phyloP scores from a whole-genome alignment of 2,888 invertebrate genomes.

The Ornithoptera alexandrae region DNA sequence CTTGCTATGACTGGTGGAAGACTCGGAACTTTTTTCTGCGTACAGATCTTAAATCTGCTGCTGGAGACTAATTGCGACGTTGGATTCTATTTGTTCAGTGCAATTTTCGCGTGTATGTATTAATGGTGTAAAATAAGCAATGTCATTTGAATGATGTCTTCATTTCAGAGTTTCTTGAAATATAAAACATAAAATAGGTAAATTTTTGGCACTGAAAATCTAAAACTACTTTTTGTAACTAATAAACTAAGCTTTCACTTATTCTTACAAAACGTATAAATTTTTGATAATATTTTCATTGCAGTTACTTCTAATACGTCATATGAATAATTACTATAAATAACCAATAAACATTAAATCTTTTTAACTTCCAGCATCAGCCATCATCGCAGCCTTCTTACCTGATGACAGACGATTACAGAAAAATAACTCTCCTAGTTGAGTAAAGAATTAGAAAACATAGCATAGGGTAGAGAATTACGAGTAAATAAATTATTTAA shows the following conservation, averaged over 20 bases:
- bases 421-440: background rate
- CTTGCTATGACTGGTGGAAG: constrained; percentile 78
- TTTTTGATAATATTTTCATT: too few relatives aligned
- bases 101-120: constrained; percentile 64
- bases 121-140: background rate
- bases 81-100: constrained; percentile 79
- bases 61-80: constrained; percentile 79
- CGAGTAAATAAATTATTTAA: too few relatives aligned
- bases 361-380: constrained; percentile 44
- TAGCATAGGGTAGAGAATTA: too few relatives aligned
- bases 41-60: constrained; percentile 80
- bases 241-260: too few relatives aligned
- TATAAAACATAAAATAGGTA: too few relatives aligned
- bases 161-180: too few relatives aligned
- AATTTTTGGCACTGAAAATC: too few relatives aligned
- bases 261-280: too few relatives aligned
- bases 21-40: constrained; percentile 79
- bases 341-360: background rate
- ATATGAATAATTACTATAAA: too few relatives aligned
- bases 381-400: constrained; percentile 51
- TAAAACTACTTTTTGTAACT: background rate
- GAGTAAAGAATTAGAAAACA: too few relatives aligned
- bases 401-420: constrained; percentile 44
- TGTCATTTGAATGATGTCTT: too few relatives aligned
- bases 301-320: too few relatives aligned